Conservation (phyloP, 2,113 vertebrate genomes). For the Bufo gargarizans region DNA sequence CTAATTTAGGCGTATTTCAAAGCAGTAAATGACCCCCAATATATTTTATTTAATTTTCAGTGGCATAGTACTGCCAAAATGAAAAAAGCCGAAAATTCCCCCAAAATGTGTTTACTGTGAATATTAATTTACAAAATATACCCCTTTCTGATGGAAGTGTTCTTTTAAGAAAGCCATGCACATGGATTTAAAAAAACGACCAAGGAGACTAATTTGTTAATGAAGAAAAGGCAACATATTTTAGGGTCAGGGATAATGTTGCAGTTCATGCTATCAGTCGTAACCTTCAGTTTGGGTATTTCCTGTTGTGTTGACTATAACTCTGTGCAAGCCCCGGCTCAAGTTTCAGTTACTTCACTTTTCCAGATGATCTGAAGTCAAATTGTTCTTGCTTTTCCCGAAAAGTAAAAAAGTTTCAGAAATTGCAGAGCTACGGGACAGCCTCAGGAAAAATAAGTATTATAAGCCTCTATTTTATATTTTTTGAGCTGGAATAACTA, state of each 20-base stretch:
- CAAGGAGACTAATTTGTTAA: conserved; percentile 16
- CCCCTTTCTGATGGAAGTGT: no score
- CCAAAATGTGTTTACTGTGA: no score
- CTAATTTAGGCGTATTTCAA: no score
- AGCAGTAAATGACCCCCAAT: no score
- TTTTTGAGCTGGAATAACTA: neutral
- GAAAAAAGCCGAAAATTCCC: no score
- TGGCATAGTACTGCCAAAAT: no score
- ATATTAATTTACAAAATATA: no score
- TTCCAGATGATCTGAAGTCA: conserved; percentile 48
- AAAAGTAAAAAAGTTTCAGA: neutral
- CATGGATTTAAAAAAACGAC: neutral
- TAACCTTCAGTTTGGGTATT: conserved; percentile 42
- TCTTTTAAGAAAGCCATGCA: neutral
- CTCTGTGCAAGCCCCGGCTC: conserved; percentile 6
- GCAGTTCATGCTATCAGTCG: conserved; percentile 40
- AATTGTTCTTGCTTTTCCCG: conserved; percentile 14
- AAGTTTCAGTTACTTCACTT: conserved; percentile 47
- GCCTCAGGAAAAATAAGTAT: neutral
- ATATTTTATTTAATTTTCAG: no score
- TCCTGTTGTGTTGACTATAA: conserved; percentile 54
- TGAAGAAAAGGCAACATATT: conserved; percentile 31
- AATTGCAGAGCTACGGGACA: neutral
- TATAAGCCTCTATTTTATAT: neutral
- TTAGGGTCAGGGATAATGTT: conserved; percentile 30